These are phyloP conservation scores for Semotilus atromaculatus DNA, from an alignment of 2,797 vertebrate genomes.

Conservation along the genomic window DNA sequence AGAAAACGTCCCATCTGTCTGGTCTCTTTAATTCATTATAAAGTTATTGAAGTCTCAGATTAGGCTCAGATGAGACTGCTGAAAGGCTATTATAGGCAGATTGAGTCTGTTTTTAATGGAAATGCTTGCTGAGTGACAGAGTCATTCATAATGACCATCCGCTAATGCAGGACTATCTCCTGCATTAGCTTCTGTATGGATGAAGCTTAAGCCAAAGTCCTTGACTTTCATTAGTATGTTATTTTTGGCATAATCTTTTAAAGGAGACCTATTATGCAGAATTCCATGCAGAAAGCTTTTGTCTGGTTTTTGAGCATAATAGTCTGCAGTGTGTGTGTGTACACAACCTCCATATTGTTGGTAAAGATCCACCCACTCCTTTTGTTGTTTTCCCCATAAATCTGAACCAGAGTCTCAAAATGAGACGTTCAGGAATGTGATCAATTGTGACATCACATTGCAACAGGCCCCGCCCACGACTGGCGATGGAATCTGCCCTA, in stretches of 20 bases:
- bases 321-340: not conserved
- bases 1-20: constrained; percentile 15
- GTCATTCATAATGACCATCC: no score
- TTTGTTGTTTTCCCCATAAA: not conserved
- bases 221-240: constrained; percentile 8
- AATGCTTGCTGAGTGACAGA: constrained; percentile 22
- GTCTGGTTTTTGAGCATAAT: not conserved
- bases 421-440: not conserved
- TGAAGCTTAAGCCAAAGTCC: constrained; percentile 10
- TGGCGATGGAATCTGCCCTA: no score
- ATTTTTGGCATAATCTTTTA: not conserved
- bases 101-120: constrained; percentile 55
- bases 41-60: constrained; percentile 43
- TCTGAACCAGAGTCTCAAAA: not conserved
- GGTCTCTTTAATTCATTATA: constrained; percentile 22
- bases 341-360: not conserved
- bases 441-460: not conserved
- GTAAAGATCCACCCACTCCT: not conserved
- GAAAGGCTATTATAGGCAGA: constrained; percentile 49
- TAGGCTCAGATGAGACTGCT: constrained; percentile 47
- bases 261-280: not conserved
- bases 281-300: not conserved
- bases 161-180: no score
- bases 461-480: no score
- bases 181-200: constrained; percentile 19